Evolutionary conservation across 2,888 invertebrate species (phyloP).

Genomic region (Tuberolachnus salignus): DNA sequence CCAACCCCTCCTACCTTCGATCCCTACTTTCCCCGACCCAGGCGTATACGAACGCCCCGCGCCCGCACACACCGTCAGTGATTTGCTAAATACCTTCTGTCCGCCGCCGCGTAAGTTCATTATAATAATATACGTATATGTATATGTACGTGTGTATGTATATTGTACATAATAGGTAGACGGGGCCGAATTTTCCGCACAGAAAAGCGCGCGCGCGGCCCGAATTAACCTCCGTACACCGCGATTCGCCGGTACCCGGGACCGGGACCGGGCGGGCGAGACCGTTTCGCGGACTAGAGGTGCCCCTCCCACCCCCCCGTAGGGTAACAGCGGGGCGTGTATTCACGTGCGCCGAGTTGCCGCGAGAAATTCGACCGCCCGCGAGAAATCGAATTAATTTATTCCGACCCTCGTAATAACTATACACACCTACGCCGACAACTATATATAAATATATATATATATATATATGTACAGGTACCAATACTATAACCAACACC

Average conservation of each 20-base stretch:
- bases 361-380: not conserved
- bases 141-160: not conserved
- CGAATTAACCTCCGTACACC: not conserved
- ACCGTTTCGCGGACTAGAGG: too few relatives aligned
- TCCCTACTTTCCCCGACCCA: not conserved
- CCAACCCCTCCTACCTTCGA: too few relatives aligned
- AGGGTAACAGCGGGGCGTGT: not conserved
- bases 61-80: constrained; percentile 28
- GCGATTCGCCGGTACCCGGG: not conserved
- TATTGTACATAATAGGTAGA: not conserved
- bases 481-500: too few relatives aligned
- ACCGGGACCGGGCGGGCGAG: not conserved
- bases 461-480: not conserved
- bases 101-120: constrained; percentile 27
- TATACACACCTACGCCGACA: not conserved
- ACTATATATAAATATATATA: not conserved
- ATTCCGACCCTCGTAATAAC: not conserved
- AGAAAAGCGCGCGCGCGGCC: not conserved
- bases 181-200: not conserved
- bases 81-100: constrained; percentile 47
- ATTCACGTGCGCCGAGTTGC: not conserved
- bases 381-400: constrained; percentile 24
- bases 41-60: not conserved
- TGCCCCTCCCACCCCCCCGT: too few relatives aligned
- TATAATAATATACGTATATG: not conserved